Evolutionary conservation across 37 sponge, comb jelly and placozoan genomes (phyloP).

Genomic region (Halichondria panicea): DNA sequence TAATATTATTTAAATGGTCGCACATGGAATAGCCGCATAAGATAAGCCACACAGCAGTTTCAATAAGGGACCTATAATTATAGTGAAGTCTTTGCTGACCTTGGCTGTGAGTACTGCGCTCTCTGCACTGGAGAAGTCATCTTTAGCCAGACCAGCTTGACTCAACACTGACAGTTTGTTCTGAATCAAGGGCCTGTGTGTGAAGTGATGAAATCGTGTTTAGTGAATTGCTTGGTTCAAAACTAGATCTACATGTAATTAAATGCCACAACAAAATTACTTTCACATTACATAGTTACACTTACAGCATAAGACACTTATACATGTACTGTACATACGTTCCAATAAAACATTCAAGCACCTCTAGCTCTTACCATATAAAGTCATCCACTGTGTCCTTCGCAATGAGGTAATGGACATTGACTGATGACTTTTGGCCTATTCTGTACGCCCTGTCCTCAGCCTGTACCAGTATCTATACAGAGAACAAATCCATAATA

Average conservation of each 20-base stretch:
- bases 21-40: too few relatives aligned
- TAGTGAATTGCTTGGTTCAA: too few relatives aligned
- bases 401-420: slow-evolving; percentile 90
- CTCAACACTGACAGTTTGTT: slow-evolving; percentile 76
- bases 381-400: slow-evolving; percentile 86
- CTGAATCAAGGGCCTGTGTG: slow-evolving; percentile 80
- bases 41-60: too few relatives aligned
- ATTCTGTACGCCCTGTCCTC: slow-evolving; percentile 92
- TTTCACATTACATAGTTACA: too few relatives aligned
- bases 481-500: neutral
- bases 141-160: slow-evolving; percentile 80
- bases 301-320: neutral
- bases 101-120: too few relatives aligned
- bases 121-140: slow-evolving; percentile 66
- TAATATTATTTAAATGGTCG: too few relatives aligned
- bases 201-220: too few relatives aligned
- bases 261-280: too few relatives aligned
- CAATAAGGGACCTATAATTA: too few relatives aligned
- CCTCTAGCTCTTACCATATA: slow-evolving; percentile 59
- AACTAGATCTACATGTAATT: too few relatives aligned
- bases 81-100: too few relatives aligned
- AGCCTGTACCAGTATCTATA: slow-evolving; percentile 84
- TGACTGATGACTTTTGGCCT: slow-evolving; percentile 82
- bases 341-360: neutral
- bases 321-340: too few relatives aligned